phyloP scores from a whole-genome alignment of 2,797 vertebrate genomes.

The Orientallactaga sibirica region DNA sequence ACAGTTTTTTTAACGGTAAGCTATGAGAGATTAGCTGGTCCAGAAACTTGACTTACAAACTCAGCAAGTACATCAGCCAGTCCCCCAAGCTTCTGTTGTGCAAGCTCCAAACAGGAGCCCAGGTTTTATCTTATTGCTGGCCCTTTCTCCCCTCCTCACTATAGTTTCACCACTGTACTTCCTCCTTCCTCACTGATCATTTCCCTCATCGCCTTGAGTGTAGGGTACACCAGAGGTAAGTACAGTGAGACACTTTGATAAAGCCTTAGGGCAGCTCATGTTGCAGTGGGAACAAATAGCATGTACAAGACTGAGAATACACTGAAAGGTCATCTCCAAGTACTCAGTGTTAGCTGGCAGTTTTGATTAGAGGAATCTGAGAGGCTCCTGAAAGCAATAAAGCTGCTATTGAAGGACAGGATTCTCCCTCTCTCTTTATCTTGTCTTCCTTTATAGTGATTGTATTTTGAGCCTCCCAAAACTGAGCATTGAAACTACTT shows the following conservation, averaged over 20 bases:
- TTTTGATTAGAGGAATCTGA: background rate
- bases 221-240: background rate
- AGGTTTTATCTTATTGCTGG: background rate
- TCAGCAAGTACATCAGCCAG: background rate
- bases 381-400: background rate
- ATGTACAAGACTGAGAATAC: background rate
- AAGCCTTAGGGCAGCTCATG: background rate
- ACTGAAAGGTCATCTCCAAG: background rate
- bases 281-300: background rate
- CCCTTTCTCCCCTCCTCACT: background rate
- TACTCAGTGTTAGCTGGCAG: background rate
- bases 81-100: background rate
- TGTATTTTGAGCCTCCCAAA: constrained; percentile 20
- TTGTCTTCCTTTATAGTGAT: background rate
- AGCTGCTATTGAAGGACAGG: background rate
- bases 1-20: constrained; percentile 19
- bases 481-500: background rate
- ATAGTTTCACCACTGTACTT: background rate
- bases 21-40: background rate
- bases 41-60: background rate
- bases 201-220: background rate
- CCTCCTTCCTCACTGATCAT: background rate
- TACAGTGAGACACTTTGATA: background rate
- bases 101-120: background rate
- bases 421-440: background rate